Base-by-base conservation (phyloP, 2,797 vertebrate species). In the Echiichthys vipera region DNA sequence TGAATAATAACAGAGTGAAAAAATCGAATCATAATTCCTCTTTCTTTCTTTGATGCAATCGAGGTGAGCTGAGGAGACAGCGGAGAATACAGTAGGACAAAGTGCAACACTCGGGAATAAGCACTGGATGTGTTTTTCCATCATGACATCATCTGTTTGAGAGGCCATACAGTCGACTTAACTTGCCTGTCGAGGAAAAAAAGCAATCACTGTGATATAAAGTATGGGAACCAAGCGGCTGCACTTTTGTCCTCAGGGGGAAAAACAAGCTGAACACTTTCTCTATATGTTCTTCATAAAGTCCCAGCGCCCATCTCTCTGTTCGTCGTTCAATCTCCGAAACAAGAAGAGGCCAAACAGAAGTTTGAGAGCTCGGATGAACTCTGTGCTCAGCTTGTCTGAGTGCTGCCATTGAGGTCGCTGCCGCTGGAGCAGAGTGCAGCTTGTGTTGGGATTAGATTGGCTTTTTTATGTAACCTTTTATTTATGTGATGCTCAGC, bases 381-480 rank as follows among this genome's bases (percentile, higher is more conserved):
- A 61, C 65, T 75, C 18, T 17, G 13, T 18, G 25, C 17, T 25
- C 20, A 14, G 4, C 32, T 2, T 32, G 30, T 32, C 30, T 27
- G 14, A 46, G 22, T 27, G 53, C 34, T 20, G 12, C 27, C 47
- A 22, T 63, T 42, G 17, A 30, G 40, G 46, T 42, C n/a, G 18
- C 42, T 43, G 49, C 39, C 32, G 47, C 11, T 42, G 54, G 24
- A n/a, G 30, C 30, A 57, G 40, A 50, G 36, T 1, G 24, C 43
- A 11, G 42, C 17, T 39, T 36, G 68, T 36, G 49, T 46, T 67
- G 50, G 65, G 58, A 51, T 75, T 66, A 74, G 20, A 71, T 59
- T 67, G 25, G 25, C 20, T 71, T 75, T 76, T 81, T 76, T 65
- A 62, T 76, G 30, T 74, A 53, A 74, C 59, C 42, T 66, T 79